Evolutionary conservation across 1,140 invertebrate genomes (phyloP), one percentile per base, ranked within the genome.

Genomic region (Monomorium pharaonis): DNA sequence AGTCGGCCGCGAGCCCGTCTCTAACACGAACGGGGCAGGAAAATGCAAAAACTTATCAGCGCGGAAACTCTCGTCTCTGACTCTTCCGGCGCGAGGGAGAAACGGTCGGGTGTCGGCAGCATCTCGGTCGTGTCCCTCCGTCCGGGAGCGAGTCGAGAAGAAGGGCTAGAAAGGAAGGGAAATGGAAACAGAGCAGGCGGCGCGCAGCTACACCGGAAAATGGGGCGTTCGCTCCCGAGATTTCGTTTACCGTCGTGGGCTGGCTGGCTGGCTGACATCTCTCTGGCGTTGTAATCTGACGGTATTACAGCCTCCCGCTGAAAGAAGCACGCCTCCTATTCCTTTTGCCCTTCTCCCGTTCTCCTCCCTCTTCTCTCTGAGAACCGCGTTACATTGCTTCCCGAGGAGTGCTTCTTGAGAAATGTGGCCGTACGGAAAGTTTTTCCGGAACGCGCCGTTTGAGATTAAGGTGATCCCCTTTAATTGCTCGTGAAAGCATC

Each of bases 201-300:
- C 37, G 18, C 37, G 49, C 12, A 16, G 42, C 24, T 69, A 80
- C n/a, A 70, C 24, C n/a, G 56, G 56, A 81, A 86, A 58, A 72
- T 84, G 58, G 85, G 60, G 63, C 75, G 37, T 63, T 77, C 30
- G 83, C 60, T 87, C n/a, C 70, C 56, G 83, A 85, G 86, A 87
- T 87, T 87, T 87, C 83, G 84, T 85, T 87, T 85, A 86, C 63
- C 65, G 63, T 24, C 7, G 70, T n/a, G n/a, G n/a, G n/a, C n/a
- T n/a, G 14, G n/a, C 49, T 56, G 37, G 18, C 65, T 72, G 65
- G 70, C 51, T 81, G 65, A 37, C 65, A 80, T 56, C 33, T 56
- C 33, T 62, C 62, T 69, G 62, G 83, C 83, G 74, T 78, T 56
- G 86, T 87, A 87, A 87, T 87, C 86, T 75, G 33, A 56, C 30